Evolutionary conservation across 2,888 invertebrate species (phyloP).

Genomic region (Polietes domitor): DNA sequence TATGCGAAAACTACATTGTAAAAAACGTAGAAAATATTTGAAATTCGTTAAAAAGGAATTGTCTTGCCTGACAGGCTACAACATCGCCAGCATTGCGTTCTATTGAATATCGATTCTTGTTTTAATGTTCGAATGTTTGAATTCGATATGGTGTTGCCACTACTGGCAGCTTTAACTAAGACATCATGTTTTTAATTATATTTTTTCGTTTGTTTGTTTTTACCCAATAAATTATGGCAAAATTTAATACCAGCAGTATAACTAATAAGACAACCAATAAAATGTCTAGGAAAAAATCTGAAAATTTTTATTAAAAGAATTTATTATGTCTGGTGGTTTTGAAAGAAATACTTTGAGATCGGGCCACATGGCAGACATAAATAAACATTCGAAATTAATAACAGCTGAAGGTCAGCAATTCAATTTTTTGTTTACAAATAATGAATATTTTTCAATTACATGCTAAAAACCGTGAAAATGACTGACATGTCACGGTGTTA

Average conservation of each 20-base stretch:
- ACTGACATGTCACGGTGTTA: not conserved
- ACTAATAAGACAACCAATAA: constrained; percentile 30
- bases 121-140: not conserved
- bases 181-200: constrained; percentile 47
- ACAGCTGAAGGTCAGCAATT: not conserved
- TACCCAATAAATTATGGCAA: not conserved
- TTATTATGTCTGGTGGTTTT: constrained; percentile 35
- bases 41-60: constrained; percentile 26
- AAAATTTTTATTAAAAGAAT: constrained; percentile 22
- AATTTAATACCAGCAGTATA: constrained; percentile 3
- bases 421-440: not conserved
- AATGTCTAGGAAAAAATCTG: not conserved
- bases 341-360: not conserved
- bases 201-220: constrained; percentile 25
- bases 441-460: not conserved
- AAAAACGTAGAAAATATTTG: constrained; percentile 14
- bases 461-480: not conserved
- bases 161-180: constrained; percentile 36
- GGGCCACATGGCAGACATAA: not conserved
- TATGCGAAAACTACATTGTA: not conserved
- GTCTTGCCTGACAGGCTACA: not conserved
- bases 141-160: not conserved
- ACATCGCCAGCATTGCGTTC: not conserved
- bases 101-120: not conserved
- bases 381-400: constrained; percentile 10